These are phyloP conservation scores for Elymnias hypermnestra DNA, from an alignment of 1,140 invertebrate species.

Conservation along the genomic window DNA sequence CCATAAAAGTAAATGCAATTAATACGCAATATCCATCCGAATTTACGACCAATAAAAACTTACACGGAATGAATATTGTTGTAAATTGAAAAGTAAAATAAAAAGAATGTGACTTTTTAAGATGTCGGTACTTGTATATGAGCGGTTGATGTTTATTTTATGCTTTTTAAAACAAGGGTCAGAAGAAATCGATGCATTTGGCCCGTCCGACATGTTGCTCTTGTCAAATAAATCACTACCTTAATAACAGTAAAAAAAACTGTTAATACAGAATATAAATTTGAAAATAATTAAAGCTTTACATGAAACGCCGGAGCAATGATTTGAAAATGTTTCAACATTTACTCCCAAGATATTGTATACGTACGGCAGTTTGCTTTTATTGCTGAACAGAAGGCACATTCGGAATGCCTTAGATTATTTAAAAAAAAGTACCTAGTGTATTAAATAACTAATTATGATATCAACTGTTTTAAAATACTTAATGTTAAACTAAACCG, in stretches of 20 bases:
- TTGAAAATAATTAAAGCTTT: slow-evolving; percentile 31
- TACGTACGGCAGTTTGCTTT: too few relatives aligned
- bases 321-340: slow-evolving; percentile 15
- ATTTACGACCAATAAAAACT: slow-evolving; percentile 34
- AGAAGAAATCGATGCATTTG: slow-evolving; percentile 52
- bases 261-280: slow-evolving; percentile 33
- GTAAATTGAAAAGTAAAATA: slow-evolving; percentile 31
- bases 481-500: too few relatives aligned
- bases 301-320: slow-evolving; percentile 12
- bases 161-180: slow-evolving; percentile 61
- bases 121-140: slow-evolving; percentile 39
- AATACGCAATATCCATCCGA: slow-evolving; percentile 32
- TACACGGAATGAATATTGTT: slow-evolving; percentile 32
- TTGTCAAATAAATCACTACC: slow-evolving; percentile 62
- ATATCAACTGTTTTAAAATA: too few relatives aligned
- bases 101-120: slow-evolving; percentile 36
- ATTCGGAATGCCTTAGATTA: too few relatives aligned
- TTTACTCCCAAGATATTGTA: too few relatives aligned
- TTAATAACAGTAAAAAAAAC: slow-evolving; percentile 50
- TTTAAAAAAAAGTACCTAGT: too few relatives aligned
- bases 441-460: too few relatives aligned
- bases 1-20: slow-evolving; percentile 29
- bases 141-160: slow-evolving; percentile 56
- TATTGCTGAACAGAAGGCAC: too few relatives aligned
- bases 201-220: slow-evolving; percentile 40